Percentiles rank a stretch among this genome's conserved stretches.
These are phyloP conservation scores for Augiades crinisus DNA, from an alignment of 2,888 invertebrate genomes.

Conservation along the genomic window DNA sequence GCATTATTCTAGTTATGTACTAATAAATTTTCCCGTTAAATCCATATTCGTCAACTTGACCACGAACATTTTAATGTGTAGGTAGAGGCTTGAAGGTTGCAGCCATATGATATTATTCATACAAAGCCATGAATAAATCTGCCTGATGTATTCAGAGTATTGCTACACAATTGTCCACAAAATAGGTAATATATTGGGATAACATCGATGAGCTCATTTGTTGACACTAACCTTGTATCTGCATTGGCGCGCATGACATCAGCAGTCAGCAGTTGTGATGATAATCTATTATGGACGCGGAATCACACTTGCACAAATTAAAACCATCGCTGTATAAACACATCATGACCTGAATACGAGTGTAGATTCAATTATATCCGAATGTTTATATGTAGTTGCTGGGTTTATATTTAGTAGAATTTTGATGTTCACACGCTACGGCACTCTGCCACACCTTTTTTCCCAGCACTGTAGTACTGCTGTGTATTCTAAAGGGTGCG, in stretches of 20 bases:
- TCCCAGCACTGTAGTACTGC: too few relatives aligned
- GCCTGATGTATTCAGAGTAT: not conserved
- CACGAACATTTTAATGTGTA: not conserved
- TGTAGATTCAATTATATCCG: not conserved
- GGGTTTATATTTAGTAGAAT: too few relatives aligned
- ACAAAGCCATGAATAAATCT: conserved; percentile 13
- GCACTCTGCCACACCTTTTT: too few relatives aligned
- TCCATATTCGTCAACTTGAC: too few relatives aligned
- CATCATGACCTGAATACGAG: conserved; percentile 7
- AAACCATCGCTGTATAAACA: conserved; percentile 3
- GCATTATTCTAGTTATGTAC: too few relatives aligned
- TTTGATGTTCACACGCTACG: too few relatives aligned
- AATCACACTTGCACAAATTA: conserved; percentile 32
- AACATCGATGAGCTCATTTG: conserved; percentile 72
- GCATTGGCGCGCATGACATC: conserved; percentile 66
- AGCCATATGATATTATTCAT: conserved; percentile 6
- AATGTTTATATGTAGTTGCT: too few relatives aligned
- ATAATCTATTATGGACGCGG: conserved; percentile 51
- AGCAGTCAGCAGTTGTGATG: conserved; percentile 45
- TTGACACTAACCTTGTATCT: conserved; percentile 72
- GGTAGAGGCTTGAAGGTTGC: conserved; percentile 15
- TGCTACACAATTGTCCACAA: conserved; percentile 8
- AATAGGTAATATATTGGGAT: conserved; percentile 49
- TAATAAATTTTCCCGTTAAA: too few relatives aligned
- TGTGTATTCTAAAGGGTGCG: too few relatives aligned